phyloP scores from a whole-genome alignment of 1,140 invertebrate species.

The Hetaerina americana region DNA sequence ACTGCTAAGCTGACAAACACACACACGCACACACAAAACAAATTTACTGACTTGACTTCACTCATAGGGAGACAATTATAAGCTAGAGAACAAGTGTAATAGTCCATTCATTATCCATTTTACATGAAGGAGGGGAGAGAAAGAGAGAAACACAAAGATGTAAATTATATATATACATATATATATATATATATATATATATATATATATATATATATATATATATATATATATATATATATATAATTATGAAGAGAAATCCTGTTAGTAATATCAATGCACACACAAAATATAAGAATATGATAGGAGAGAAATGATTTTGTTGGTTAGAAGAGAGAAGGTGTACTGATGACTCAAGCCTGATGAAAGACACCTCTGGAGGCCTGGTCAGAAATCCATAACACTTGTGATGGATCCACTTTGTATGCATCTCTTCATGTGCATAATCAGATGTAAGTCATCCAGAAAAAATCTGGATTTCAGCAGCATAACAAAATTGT shows the following conservation, averaged over 20 bases:
- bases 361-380: neutral
- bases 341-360: neutral
- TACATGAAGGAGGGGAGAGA: neutral
- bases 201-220: neutral
- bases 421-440: too few relatives aligned
- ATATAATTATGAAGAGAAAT: neutral
- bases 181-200: neutral
- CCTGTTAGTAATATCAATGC: neutral
- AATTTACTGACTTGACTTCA: neutral
- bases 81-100: neutral
- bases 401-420: conserved; percentile 20
- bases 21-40: too few relatives aligned
- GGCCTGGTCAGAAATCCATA: conserved; percentile 35
- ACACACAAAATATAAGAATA: neutral
- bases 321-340: neutral
- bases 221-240: neutral
- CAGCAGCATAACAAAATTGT: neutral
- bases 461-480: neutral
- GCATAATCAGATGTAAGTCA: too few relatives aligned
- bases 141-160: neutral
- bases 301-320: neutral
- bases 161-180: neutral
- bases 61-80: neutral
- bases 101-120: neutral
- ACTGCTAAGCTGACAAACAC: neutral